Base-by-base conservation (phyloP, 2,888 invertebrate genomes). In the Lasioglossum calceatum region DNA sequence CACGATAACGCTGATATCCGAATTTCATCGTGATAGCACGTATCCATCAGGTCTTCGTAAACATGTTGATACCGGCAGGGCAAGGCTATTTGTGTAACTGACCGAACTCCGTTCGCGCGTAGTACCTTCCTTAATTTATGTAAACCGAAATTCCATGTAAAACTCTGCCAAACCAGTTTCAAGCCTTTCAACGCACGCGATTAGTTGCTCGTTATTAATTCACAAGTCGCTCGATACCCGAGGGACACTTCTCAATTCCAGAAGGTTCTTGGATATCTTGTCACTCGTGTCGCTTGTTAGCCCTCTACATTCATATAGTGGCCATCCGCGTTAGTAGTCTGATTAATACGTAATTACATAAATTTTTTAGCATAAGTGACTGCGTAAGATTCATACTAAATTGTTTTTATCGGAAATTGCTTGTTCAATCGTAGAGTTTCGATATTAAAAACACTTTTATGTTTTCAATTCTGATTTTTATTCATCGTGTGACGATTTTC, bases 121-220 rank as follows among this genome's bases (percentile, higher is more conserved):
- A 8, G 72, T 23, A 50, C 54, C 64, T 50, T 32, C 79, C 10
- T 27, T 81, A 77, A 87, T 87, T 87, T 86, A 82, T 77, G 74
- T 47, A 67, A 80, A 77, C 67, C 77, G 58, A n/a, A 73, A 32
- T 73, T 64, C 16, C 78, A 12, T 14, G 47, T 50, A 76, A 85
- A 87, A 83, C n/a, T 71, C 23, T 74, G 81, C 71, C 81, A 82
- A 74, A 71, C 67, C 54, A 80, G 74, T 79, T 70, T 32, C 64
- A 42, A 50, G 23, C 76, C 50, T 78, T 81, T 36, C 64, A 44
- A 4, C 14, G 4, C 71, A 73, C 73, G 75, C 71, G 58, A 89
- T 81, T 88, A 78, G 82, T 82, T 36, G 36, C 32, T 67, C 54
- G 44, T 78, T 80, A 85, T 89, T 89, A 85, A 89, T 83, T 85